Evolutionary conservation across 2,113 vertebrate species (phyloP).

Genomic region (Mixornis gularis): DNA sequence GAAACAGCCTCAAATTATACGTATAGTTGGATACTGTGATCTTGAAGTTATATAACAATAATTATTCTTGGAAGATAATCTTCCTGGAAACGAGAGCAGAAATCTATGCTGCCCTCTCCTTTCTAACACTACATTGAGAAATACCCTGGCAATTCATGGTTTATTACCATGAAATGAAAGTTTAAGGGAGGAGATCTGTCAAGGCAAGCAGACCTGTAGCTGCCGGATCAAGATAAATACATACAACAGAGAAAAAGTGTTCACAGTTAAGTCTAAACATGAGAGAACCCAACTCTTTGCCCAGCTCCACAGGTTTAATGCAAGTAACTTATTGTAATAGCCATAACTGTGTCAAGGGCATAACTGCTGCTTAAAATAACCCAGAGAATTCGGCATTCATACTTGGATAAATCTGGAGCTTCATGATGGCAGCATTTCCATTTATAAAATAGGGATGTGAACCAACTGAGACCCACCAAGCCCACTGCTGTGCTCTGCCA

Average conservation of each 20-base stretch:
- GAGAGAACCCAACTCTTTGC: not conserved
- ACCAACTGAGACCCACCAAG: not conserved
- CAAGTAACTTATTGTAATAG: not conserved
- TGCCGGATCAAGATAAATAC: not conserved
- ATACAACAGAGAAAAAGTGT: not conserved
- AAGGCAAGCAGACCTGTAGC: not conserved
- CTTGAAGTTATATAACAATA: not conserved
- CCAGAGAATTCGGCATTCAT: not conserved
- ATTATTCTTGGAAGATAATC: not conserved
- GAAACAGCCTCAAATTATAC: conserved; percentile 7
- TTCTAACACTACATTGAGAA: not conserved
- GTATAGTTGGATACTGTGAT: not conserved
- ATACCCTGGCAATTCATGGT: not conserved
- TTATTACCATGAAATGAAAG: not conserved
- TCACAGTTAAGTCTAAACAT: not conserved
- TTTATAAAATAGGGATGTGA: not conserved
- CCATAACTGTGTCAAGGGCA: not conserved
- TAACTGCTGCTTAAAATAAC: not conserved
- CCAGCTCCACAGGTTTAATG: not conserved
- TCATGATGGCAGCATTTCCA: not conserved
- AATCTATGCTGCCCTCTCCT: not conserved
- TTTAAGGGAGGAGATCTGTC: not conserved
- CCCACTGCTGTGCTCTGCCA: not conserved
- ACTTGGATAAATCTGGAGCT: not conserved
- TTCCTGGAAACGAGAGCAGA: not conserved